Conservation (phyloP, 2,888 invertebrate species). For the Lepidochitona cinerea region DNA sequence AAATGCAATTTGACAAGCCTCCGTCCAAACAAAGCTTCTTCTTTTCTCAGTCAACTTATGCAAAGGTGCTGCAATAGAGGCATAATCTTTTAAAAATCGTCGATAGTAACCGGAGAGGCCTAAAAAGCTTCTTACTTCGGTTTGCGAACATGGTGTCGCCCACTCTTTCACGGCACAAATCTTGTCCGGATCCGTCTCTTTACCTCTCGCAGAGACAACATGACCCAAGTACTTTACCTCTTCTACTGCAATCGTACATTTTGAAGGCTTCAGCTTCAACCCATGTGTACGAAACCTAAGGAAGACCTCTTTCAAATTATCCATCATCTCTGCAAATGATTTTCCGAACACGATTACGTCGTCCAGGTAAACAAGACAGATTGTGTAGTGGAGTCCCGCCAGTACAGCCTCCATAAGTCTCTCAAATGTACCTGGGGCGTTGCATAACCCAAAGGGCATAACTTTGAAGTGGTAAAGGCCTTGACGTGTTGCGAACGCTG, state of each 20-base stretch:
- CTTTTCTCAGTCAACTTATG: slow-evolving; percentile 21
- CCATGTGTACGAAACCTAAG: slow-evolving; percentile 26
- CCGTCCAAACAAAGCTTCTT: slow-evolving; percentile 19
- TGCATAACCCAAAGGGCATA: slow-evolving; percentile 59
- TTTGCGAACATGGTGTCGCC: slow-evolving; percentile 20
- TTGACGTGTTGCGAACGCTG: too few species aligned
- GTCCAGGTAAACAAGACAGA: slow-evolving; percentile 65
- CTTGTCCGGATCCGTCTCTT: slow-evolving; percentile 28
- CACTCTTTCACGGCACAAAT: slow-evolving; percentile 25
- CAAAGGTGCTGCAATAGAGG: slow-evolving; percentile 32
- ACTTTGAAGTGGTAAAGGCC: slow-evolving; percentile 45
- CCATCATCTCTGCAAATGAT: slow-evolving; percentile 33
- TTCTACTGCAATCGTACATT: slow-evolving; percentile 32
- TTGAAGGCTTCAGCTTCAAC: slow-evolving; percentile 34
- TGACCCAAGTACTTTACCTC: slow-evolving; percentile 38
- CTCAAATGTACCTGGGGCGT: slow-evolving; percentile 60
- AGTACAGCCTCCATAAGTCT: slow-evolving; percentile 56
- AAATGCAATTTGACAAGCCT: slow-evolving; percentile 11
- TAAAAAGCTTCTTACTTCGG: slow-evolving; percentile 30
- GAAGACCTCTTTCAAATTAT: slow-evolving; percentile 24
- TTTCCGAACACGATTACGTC: slow-evolving; percentile 53
- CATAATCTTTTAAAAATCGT: slow-evolving; percentile 30
- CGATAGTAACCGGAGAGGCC: slow-evolving; percentile 37
- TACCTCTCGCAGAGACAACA: slow-evolving; percentile 22
- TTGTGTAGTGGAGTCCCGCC: slow-evolving; percentile 37